phyloP scores from a whole-genome alignment of 1,140 invertebrate genomes.

The Antheraea pernyi region DNA sequence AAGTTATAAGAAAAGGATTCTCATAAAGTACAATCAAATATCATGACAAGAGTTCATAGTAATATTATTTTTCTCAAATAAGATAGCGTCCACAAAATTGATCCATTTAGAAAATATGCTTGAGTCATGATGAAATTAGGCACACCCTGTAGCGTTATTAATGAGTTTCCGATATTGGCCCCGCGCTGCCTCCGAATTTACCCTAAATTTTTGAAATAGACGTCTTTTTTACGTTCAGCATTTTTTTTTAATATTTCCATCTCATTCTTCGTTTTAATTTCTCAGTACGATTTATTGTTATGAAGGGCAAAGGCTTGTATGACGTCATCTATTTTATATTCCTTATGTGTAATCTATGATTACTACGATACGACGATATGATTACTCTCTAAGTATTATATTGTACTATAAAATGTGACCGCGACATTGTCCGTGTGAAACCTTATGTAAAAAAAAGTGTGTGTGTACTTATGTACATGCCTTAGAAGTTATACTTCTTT shows the following conservation, averaged over 20 bases:
- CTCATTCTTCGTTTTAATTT: conserved; percentile 26
- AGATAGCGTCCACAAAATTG: conserved; percentile 33
- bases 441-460: too few species aligned
- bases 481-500: too few species aligned
- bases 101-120: conserved; percentile 52
- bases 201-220: conserved; percentile 39
- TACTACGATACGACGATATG: too few species aligned
- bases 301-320: not conserved
- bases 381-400: too few species aligned
- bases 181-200: conserved; percentile 43
- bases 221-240: conserved; percentile 35
- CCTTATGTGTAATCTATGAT: too few species aligned
- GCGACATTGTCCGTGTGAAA: too few species aligned
- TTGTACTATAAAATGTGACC: too few species aligned
- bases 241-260: too few species aligned
- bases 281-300: conserved; percentile 17
- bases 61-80: conserved; percentile 7
- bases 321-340: not conserved
- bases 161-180: conserved; percentile 64
- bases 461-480: too few species aligned
- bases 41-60: not conserved
- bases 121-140: conserved; percentile 59
- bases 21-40: not conserved
- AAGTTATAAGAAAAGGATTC: too few species aligned
- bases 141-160: conserved; percentile 60